Base-by-base conservation (phyloP, 2,113 vertebrate genomes). In the Zeus faber region DNA sequence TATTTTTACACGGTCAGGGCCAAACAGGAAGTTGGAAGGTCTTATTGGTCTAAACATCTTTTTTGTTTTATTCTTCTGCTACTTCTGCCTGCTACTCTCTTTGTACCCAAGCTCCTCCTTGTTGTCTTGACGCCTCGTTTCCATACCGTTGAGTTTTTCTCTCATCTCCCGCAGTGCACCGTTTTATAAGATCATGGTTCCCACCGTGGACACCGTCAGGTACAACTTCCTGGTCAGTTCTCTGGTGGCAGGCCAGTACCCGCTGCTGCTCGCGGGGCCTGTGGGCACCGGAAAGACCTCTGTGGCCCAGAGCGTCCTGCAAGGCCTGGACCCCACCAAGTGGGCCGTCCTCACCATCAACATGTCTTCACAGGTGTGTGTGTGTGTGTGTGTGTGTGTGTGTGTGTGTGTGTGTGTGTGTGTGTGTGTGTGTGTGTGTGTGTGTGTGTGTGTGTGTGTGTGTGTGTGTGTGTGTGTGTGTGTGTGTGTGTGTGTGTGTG, bases 231-330 rank as follows among this genome's bases (percentile, higher is more conserved):
- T 95, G 52, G 91, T 93, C 7, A 87, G 80, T 13, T 79, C 90
- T 25, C 76, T 96, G 76, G 90, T 95, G 58, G 51, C 74, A 56
- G 82, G 39, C 33, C 89, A 91, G 65, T 87, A 85, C 16, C 94
- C 92, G 0, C 87, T 94, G 56, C 74, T 96, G 14, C 85, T 96
- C 27, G 89, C 90, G 0, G 94, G 93, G 2, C 90, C 91, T 0
- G 92, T 94, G 62, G 93, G 93, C 1, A 94, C 92, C 0, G 93
- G 93, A 5, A 96, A 95, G 85, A 95, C 94, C 4, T 93, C 91
- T 6, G 87, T 95, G 2, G 91, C 91, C 7, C 91, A 94, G 73
- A 89, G 79, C 0, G 85, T 93, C 11, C 80, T 95, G 45, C 92
- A 91, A 68, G 79, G 77, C 26, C 61, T 96, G 49, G 88, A 92